Evolutionary conservation across 53 echinoderm and acorn worm genomes (phyloP).

Genomic region (Stichopus horrens): DNA sequence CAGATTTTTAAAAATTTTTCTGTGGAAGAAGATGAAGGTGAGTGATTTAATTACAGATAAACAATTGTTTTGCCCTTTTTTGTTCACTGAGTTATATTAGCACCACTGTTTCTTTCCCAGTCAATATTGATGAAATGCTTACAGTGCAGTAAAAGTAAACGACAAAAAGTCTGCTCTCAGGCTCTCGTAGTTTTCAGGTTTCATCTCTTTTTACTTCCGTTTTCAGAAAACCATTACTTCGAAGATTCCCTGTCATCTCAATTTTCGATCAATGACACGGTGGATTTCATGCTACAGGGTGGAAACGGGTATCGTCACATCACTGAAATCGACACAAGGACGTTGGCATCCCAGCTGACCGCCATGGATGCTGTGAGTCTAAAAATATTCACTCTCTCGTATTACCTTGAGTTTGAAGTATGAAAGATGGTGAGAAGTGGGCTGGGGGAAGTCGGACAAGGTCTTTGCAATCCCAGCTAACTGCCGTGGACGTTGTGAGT

Average conservation of each 20-base stretch:
- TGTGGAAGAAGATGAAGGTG: conserved; percentile 35
- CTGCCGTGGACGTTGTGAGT: conserved; percentile 91
- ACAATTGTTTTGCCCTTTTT: too few relatives aligned
- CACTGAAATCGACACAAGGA: conserved; percentile 69
- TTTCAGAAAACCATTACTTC: conserved; percentile 43
- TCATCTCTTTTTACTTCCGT: background rate
- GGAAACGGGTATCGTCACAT: conserved; percentile 67
- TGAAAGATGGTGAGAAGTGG: too few relatives aligned
- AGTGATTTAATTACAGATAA: background rate
- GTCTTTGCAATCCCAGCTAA: conserved; percentile 79
- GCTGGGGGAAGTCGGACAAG: background rate
- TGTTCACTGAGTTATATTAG: too few relatives aligned
- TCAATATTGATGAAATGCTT: background rate
- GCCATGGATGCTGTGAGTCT: conserved; percentile 89
- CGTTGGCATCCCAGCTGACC: conserved; percentile 85
- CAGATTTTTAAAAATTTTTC: conserved; percentile 38
- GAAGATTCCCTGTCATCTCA: conserved; percentile 39
- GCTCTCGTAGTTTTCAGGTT: background rate
- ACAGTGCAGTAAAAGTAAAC: too few relatives aligned
- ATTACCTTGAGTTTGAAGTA: too few relatives aligned
- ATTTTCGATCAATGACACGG: conserved; percentile 82
- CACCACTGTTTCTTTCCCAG: background rate
- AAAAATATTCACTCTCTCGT: background rate
- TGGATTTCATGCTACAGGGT: conserved; percentile 75
- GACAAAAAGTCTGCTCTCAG: too few relatives aligned